Evolutionary conservation across 2,797 vertebrate genomes (phyloP), one percentile per base, ranked within the genome.

Genomic region (Poecilia wingei): DNA sequence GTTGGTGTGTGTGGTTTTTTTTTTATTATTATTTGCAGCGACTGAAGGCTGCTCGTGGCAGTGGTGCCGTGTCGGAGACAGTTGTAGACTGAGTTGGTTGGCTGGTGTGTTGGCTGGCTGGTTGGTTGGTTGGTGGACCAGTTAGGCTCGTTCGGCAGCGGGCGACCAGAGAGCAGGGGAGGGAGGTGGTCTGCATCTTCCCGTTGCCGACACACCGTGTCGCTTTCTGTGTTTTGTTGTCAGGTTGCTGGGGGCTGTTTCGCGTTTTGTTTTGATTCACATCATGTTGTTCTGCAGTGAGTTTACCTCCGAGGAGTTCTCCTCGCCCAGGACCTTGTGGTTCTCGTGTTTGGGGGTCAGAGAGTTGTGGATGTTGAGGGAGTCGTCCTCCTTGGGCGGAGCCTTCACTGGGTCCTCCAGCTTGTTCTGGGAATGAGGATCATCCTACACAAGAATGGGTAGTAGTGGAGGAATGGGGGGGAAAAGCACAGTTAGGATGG

Each of bases 201-300:
- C 90, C 75, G 45, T 84, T 85, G 91, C 89, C 81, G 86, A 86
- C 16, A 82, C 82, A 84, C 85, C 88, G 84, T 73, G 79, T 77
- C 6, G 82, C 79, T 86, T 76, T 81, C 84, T 64, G 83, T 82
- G 81, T 85, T 1, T 61, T 81, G 84, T 61, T 82, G 91, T 83
- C 76, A 45, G 86, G 89, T 81, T 78, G 80, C 64, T 82, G 81
- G 72, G 83, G 66, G 22, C 39, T n/a, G 41, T 45, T 73, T 74
- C 3, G 43, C 72, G 74, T 84, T 85, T 77, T 77, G 75, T 83
- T 87, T 93, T 43, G 78, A 72, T 82, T 95, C 95, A 99, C 93
- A 98, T 98, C 96, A 98, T 95, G 96, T 98, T 98, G 96, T 99
- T 99, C 96, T 98, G 98, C 89, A 98, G 96, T 82, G 97, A 98